phyloP scores from a whole-genome alignment of 1,140 invertebrate species.

The Aphis craccivora region DNA sequence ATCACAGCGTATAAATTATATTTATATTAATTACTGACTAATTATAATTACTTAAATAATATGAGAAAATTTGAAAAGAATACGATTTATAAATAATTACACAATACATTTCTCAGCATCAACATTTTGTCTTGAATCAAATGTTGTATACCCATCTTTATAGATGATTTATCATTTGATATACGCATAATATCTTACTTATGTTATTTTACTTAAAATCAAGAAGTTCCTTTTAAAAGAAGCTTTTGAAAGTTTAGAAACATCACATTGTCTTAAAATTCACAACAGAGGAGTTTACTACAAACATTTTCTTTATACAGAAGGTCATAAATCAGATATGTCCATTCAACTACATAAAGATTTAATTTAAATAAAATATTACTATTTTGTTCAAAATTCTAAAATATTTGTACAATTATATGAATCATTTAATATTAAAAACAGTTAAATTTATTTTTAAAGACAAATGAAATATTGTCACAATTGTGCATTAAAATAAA shows the following conservation, averaged over 20 bases:
- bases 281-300: not conserved
- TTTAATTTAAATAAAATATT: not conserved
- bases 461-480: not conserved
- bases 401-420: not conserved
- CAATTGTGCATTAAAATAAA: not conserved
- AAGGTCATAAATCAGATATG: slow-evolving; percentile 33
- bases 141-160: not conserved
- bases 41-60: not conserved
- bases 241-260: not conserved
- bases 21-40: not conserved
- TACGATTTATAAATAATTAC: not conserved
- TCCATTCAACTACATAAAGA: slow-evolving; percentile 16
- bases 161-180: not conserved
- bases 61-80: not conserved
- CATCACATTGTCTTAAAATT: not conserved
- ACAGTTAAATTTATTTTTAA: not conserved
- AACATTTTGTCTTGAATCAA: not conserved
- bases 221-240: not conserved
- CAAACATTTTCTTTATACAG: not conserved
- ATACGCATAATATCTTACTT: not conserved
- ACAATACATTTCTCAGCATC: not conserved
- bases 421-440: not conserved
- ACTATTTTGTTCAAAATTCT: not conserved
- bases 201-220: not conserved
- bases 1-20: too few species aligned